Conservation (phyloP, 2,888 invertebrate species). For the Diarsia brunnea region DNA sequence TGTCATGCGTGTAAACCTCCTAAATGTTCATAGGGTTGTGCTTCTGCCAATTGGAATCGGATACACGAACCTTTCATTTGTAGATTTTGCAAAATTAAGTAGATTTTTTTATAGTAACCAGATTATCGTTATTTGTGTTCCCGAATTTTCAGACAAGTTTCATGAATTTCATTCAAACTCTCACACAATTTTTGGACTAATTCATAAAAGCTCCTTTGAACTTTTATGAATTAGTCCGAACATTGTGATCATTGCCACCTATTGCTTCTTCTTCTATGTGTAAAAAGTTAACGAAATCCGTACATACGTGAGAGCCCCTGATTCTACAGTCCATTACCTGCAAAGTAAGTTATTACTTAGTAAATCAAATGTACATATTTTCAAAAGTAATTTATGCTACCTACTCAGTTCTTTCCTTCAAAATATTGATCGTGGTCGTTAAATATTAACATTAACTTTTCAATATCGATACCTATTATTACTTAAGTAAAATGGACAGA, state of each 20-base stretch:
- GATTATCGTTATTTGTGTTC: background rate
- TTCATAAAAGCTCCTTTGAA: too few relatives aligned
- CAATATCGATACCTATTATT: slow-evolving; percentile 45
- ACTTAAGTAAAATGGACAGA: slow-evolving; percentile 64
- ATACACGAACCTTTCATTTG: background rate
- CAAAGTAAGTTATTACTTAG: background rate
- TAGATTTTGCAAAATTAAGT: background rate
- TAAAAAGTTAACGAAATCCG: background rate
- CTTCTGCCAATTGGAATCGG: background rate
- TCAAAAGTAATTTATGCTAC: background rate
- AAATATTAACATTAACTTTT: slow-evolving; percentile 35
- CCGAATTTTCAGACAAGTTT: background rate
- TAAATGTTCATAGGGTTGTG: slow-evolving; percentile 17
- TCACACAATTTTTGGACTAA: too few relatives aligned
- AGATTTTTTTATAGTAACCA: background rate
- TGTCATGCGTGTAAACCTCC: slow-evolving; percentile 31
- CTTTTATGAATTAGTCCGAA: too few relatives aligned
- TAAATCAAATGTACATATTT: slow-evolving; percentile 13
- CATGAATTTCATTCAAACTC: slow-evolving; percentile 5
- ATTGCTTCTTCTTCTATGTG: background rate
- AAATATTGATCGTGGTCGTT: slow-evolving; percentile 19
- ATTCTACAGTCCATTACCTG: too few relatives aligned
- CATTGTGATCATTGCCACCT: background rate
- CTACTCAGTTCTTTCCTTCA: slow-evolving; percentile 6
- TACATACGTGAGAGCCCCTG: too few relatives aligned